Conservation (phyloP, 2,797 vertebrate genomes). For the Danio choprae region DNA sequence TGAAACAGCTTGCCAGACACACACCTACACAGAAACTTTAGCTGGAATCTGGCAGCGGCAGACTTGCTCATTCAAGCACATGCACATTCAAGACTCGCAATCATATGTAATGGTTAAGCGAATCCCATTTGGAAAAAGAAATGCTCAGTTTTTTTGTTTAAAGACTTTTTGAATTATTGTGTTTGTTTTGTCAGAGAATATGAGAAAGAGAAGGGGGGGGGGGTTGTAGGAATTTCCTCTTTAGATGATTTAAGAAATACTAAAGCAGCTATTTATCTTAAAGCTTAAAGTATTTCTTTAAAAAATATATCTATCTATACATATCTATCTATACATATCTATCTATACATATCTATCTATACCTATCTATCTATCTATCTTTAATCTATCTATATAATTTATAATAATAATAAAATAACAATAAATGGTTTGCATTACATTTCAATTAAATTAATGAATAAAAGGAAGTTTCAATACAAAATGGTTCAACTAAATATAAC, state of each 20-base stretch:
- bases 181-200: constrained; percentile 7
- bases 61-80: neutral
- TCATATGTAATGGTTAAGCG: constrained; percentile 7
- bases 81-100: neutral
- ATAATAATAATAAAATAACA: no score
- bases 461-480: neutral
- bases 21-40: constrained; percentile 45
- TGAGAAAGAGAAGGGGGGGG: neutral
- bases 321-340: no score
- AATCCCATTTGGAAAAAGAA: constrained; percentile 17
- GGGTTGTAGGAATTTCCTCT: neutral
- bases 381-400: no score
- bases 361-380: no score
- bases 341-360: no score
- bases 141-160: constrained; percentile 10
- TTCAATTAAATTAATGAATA: neutral
- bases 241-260: neutral
- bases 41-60: constrained; percentile 9
- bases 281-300: no score
- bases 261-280: no score
- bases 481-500: neutral
- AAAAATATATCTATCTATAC: no score
- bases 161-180: constrained; percentile 18
- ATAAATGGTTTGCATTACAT: neutral
- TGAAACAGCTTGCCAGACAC: constrained; percentile 40